Evolutionary conservation across 2,888 invertebrate species (phyloP).

Genomic region (Resseliella maxima): DNA sequence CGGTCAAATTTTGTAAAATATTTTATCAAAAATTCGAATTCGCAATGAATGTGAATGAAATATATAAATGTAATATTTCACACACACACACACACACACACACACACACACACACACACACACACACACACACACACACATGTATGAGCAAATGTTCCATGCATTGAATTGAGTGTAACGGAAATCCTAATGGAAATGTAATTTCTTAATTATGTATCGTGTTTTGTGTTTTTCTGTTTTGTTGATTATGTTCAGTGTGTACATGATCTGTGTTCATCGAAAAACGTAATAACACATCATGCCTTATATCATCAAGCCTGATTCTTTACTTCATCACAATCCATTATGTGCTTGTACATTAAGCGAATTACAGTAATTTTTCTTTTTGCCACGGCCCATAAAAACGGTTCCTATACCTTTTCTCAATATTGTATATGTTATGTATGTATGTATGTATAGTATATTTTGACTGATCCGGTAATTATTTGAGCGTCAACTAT

Average conservation of each 20-base stretch:
- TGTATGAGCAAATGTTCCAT: neutral
- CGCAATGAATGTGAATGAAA: no score
- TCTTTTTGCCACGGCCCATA: constrained; percentile 37
- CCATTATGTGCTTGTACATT: constrained; percentile 31
- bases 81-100: no score
- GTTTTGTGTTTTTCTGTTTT: no score
- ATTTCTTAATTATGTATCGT: constrained; percentile 46
- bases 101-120: no score
- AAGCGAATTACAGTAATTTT: constrained; percentile 43
- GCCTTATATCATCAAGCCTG: neutral
- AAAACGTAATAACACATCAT: neutral
- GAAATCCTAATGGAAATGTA: constrained; percentile 16
- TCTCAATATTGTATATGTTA: no score
- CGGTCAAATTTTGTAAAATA: no score
- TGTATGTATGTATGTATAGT: neutral
- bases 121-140: neutral
- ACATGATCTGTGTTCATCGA: neutral
- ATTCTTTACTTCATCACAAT: neutral
- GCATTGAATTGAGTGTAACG: neutral
- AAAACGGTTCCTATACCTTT: neutral
- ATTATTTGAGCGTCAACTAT: constrained; percentile 15
- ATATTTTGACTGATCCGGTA: neutral
- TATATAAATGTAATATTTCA: no score
- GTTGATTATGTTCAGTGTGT: neutral
- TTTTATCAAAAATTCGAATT: no score